Evolutionary conservation across 2,888 invertebrate genomes (phyloP).

Genomic region (Phyllotreta striolata): DNA sequence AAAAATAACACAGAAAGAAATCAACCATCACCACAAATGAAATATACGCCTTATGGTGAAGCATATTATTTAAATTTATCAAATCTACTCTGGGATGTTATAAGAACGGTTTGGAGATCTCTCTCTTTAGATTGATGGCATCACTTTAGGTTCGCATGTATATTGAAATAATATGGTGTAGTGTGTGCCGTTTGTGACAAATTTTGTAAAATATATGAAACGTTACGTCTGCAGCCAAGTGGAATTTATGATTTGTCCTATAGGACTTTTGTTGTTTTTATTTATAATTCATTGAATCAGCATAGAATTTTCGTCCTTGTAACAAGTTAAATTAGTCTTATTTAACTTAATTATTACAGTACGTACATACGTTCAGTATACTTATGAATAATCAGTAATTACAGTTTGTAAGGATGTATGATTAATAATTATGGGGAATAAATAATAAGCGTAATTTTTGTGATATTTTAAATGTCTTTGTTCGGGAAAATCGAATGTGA

Average conservation of each 20-base stretch:
- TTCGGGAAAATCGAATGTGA: conserved; percentile 31
- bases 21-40: not conserved
- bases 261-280: conserved; percentile 25
- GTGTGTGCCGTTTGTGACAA: conserved; percentile 52
- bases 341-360: too few relatives aligned
- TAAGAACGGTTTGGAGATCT: conserved; percentile 53
- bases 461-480: not conserved
- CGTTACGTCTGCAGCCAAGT: conserved; percentile 37
- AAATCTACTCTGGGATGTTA: conserved; percentile 57
- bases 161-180: conserved; percentile 57
- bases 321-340: too few relatives aligned
- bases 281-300: too few relatives aligned
- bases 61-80: conserved; percentile 61
- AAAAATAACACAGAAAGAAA: too few relatives aligned
- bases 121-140: conserved; percentile 57
- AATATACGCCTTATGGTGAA: conserved; percentile 42
- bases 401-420: too few relatives aligned
- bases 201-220: conserved; percentile 47
- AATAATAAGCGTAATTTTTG: too few relatives aligned
- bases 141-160: conserved; percentile 56
- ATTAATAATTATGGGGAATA: too few relatives aligned
- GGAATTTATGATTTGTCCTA: conserved; percentile 36
- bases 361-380: too few relatives aligned
- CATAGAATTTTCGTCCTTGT: too few relatives aligned
- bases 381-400: too few relatives aligned